Percentiles rank a stretch among this genome's conserved stretches.
Conservation (phyloP, 2,797 vertebrate genomes). For the Tadarida brasiliensis region DNA sequence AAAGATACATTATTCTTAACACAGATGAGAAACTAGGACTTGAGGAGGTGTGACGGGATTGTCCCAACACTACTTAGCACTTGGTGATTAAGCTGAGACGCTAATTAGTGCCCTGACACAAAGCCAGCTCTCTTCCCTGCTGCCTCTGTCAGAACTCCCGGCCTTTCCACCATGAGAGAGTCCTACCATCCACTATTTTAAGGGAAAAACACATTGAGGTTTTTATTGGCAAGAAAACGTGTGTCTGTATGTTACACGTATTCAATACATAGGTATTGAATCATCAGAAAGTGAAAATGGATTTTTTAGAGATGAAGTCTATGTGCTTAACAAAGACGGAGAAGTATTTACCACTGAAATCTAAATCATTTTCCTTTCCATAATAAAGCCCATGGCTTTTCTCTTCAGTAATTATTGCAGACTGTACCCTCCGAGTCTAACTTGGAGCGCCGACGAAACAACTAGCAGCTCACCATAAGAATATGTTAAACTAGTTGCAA, state of each 20-base stretch:
- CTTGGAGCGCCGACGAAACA: constrained; percentile 18
- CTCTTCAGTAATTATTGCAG: not conserved
- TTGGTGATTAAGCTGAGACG: not conserved
- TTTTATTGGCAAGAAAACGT: not conserved
- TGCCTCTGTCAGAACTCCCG: not conserved
- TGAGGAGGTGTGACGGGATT: not conserved
- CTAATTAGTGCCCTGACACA: not conserved
- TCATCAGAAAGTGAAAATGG: not conserved
- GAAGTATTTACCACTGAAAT: not conserved
- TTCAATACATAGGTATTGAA: constrained; percentile 2
- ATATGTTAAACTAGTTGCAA: not conserved
- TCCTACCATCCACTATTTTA: not conserved
- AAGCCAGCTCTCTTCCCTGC: not conserved
- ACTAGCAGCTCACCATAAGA: not conserved
- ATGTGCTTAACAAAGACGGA: not conserved
- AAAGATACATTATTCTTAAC: not conserved
- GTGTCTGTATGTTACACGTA: not conserved
- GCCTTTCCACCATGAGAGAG: not conserved
- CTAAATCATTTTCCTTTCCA: not conserved
- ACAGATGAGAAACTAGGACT: not conserved
- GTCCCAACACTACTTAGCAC: not conserved
- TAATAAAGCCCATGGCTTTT: not conserved
- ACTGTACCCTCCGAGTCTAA: not conserved
- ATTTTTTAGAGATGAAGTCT: not conserved
- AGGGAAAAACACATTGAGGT: not conserved